phyloP scores from a whole-genome alignment of 2,797 vertebrate genomes.

The Rhinella marina region DNA sequence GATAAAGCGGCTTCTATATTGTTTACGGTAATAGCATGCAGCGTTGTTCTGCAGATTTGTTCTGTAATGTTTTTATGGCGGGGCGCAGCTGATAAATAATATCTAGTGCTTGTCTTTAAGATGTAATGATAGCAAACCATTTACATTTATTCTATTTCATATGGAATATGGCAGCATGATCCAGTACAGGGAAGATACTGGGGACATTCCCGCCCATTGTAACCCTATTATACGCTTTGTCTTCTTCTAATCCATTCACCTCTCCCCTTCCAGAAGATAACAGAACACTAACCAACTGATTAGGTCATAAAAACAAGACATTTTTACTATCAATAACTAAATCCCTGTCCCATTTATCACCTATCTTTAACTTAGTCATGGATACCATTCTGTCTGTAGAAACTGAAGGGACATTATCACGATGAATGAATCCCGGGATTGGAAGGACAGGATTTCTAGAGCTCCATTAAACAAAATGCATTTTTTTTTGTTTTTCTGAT shows the following conservation, averaged over 20 bases:
- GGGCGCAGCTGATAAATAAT: constrained; percentile 47
- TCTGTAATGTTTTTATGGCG: constrained; percentile 35
- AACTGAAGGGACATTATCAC: constrained; percentile 30
- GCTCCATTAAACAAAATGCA: background rate
- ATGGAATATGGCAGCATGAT: constrained; percentile 39
- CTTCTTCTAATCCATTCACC: constrained; percentile 40
- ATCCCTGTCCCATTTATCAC: constrained; percentile 45
- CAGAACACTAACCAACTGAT: constrained; percentile 49
- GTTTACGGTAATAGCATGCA: constrained; percentile 55
- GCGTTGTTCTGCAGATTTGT: constrained; percentile 48
- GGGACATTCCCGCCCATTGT: background rate
- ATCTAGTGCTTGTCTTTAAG: constrained; percentile 51
- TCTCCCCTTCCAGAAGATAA: constrained; percentile 41
- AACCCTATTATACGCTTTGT: constrained; percentile 42
- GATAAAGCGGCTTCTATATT: constrained; percentile 49
- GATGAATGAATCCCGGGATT: constrained; percentile 35
- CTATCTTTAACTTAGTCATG: constrained; percentile 37
- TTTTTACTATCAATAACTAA: constrained; percentile 54
- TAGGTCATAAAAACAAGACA: constrained; percentile 48
- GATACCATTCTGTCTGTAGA: constrained; percentile 21
- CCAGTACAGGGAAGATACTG: constrained; percentile 24
- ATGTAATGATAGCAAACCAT: constrained; percentile 51
- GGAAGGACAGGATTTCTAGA: constrained; percentile 22
- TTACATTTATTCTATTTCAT: constrained; percentile 51
- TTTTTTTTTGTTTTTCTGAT: constrained; percentile 23